A percentile compares a stretch with the other conserved stretches of the same genome.
Conservation (phyloP, 1,140 invertebrate genomes). For the Eupeodes corollae region DNA sequence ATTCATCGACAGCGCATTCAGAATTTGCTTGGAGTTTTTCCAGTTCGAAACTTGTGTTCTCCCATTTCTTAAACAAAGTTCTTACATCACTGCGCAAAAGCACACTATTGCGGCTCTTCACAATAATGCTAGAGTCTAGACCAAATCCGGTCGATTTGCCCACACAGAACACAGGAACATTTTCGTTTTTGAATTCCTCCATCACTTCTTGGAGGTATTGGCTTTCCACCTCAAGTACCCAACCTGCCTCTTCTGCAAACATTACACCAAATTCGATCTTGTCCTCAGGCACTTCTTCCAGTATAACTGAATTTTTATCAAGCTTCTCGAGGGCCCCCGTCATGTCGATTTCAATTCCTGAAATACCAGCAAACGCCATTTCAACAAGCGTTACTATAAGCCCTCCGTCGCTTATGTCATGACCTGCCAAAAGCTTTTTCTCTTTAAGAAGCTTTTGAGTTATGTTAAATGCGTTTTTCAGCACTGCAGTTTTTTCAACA, state of each 20-base stretch:
- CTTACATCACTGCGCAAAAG: constrained; percentile 55
- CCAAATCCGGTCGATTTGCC: constrained; percentile 58
- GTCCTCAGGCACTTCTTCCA: constrained; percentile 8
- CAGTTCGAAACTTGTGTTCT: constrained; percentile 86
- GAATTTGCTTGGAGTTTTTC: constrained; percentile 74
- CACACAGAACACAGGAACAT: constrained; percentile 58
- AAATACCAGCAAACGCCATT: constrained; percentile 89
- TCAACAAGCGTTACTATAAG: constrained; percentile 81
- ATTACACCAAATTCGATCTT: constrained; percentile 53
- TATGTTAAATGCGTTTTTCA: constrained; percentile 66
- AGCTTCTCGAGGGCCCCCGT: constrained; percentile 36
- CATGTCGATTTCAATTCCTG: constrained; percentile 62
- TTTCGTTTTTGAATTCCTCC: constrained; percentile 44
- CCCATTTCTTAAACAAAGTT: constrained; percentile 73
- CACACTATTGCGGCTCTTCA: constrained; percentile 48
- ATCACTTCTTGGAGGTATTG: constrained; percentile 47
- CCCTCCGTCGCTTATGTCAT: constrained; percentile 95
- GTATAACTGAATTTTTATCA: constrained; percentile 7
- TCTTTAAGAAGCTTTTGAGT: constrained; percentile 75
- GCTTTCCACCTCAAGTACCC: constrained; percentile 71
- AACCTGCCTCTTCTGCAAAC: constrained; percentile 86
- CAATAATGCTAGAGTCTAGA: constrained; percentile 49
- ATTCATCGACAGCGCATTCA: constrained; percentile 70
- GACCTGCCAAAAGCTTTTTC: constrained; percentile 68
- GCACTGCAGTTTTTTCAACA: constrained; percentile 52